phyloP scores from a whole-genome alignment of 2,888 invertebrate species.

The Cosmorhoe ocellata region DNA sequence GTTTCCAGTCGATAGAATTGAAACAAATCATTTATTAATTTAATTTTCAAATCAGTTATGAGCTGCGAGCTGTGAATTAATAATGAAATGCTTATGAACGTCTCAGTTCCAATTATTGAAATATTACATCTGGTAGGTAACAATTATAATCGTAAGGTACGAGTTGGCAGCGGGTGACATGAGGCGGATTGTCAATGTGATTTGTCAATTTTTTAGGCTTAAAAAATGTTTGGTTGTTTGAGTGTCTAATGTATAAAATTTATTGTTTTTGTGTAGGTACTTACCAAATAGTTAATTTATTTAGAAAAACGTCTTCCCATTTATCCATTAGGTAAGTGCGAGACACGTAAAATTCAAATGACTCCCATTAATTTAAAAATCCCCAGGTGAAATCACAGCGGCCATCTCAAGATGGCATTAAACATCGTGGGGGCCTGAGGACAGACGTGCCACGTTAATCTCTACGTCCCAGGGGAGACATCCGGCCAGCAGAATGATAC shows the following conservation, averaged over 20 bases:
- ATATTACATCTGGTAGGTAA: too few relatives aligned
- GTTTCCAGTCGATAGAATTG: conserved; percentile 5
- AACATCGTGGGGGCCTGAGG: conserved; percentile 65
- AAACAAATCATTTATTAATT: not conserved
- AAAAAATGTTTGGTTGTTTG: too few relatives aligned
- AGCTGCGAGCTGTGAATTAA: not conserved
- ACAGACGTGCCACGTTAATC: conserved; percentile 75
- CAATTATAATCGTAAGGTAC: too few relatives aligned
- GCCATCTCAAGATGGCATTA: conserved; percentile 61
- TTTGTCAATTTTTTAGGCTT: too few relatives aligned
- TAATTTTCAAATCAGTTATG: not conserved
- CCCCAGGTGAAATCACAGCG: conserved; percentile 50
- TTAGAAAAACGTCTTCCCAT: not conserved
- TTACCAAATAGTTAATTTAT: too few relatives aligned
- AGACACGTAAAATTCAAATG: conserved; percentile 2
- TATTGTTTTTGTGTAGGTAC: too few relatives aligned
- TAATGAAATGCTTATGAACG: not conserved
- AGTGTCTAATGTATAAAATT: too few relatives aligned
- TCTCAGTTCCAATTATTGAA: too few relatives aligned
- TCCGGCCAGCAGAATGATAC: conserved; percentile 52
- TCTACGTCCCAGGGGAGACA: conserved; percentile 67
- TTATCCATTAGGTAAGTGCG: not conserved
- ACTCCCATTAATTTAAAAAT: conserved; percentile 29
- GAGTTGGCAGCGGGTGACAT: too few relatives aligned
- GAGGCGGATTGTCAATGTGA: too few relatives aligned